These are phyloP conservation scores for Apaloderma vittatum DNA, from an alignment of 2,113 vertebrate genomes.

Conservation along the genomic window DNA sequence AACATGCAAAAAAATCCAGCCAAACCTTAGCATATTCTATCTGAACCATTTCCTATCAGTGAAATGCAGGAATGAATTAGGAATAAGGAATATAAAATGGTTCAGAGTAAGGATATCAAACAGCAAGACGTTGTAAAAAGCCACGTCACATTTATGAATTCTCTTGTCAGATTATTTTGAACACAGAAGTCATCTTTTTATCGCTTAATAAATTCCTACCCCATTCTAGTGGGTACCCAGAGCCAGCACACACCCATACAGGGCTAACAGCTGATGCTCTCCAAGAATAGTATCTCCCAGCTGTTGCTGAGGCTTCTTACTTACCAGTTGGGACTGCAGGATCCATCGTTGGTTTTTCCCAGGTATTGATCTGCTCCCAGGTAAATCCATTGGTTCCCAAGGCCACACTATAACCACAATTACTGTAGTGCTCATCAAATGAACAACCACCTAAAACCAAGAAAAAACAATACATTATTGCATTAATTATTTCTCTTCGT, in stretches of 20 bases:
- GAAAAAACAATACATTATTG: conserved; percentile 45
- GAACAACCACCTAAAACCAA: conserved; percentile 89
- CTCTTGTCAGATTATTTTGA: neutral
- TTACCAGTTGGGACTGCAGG: conserved; percentile 92
- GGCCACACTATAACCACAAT: conserved; percentile 94
- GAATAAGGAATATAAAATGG: neutral
- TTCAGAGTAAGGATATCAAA: neutral
- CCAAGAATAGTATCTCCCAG: accelerated
- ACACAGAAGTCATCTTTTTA: neutral
- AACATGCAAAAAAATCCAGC: neutral
- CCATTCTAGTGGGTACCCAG: neutral
- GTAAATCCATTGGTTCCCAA: conserved; percentile 96
- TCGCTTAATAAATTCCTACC: neutral
- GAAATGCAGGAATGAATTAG: neutral
- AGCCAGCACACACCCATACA: accelerated
- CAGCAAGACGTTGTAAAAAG: neutral
- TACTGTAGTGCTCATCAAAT: conserved; percentile 94
- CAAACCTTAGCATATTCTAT: neutral
- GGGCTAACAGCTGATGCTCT: neutral
- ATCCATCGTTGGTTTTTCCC: conserved; percentile 94
- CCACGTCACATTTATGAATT: neutral
- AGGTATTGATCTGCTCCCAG: conserved; percentile 98
- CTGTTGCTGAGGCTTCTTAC: neutral
- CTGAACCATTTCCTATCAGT: neutral
- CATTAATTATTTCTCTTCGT: conserved; percentile 67